Conservation (phyloP, 1,140 invertebrate genomes). For the Acromyrmex charruanus region DNA sequence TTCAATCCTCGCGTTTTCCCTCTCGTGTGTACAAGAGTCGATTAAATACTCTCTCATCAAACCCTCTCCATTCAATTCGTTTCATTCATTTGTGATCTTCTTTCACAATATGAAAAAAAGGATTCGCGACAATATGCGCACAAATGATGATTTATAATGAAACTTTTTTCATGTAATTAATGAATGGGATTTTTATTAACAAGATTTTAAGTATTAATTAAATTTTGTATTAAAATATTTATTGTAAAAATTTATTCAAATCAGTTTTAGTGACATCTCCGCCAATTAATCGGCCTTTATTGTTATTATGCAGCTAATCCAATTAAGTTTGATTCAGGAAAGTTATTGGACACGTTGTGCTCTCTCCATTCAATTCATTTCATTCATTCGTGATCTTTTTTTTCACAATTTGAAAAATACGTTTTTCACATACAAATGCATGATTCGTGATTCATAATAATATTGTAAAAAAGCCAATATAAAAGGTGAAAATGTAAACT, state of each 20-base stretch:
- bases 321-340: neutral
- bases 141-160: too few relatives aligned
- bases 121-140: neutral
- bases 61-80: neutral
- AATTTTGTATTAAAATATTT: neutral
- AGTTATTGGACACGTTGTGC: neutral
- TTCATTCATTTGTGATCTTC: neutral
- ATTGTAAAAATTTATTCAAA: neutral
- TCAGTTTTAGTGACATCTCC: too few relatives aligned
- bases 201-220: neutral
- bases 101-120: conserved; percentile 1
- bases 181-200: neutral
- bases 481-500: neutral
- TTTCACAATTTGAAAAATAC: neutral
- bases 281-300: neutral
- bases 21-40: neutral
- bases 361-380: neutral
- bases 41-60: neutral
- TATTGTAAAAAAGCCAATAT: neutral
- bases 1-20: conserved; percentile 27
- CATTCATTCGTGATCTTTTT: neutral
- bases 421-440: neutral
- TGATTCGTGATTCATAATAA: neutral
- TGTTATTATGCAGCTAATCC: neutral
- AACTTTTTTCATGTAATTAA: too few relatives aligned